A percentile compares a stretch with the other conserved stretches of the same genome.
These are phyloP conservation scores for Coracias cyanogaster DNA, from an alignment of 2,797 vertebrate genomes.

Conservation along the genomic window DNA sequence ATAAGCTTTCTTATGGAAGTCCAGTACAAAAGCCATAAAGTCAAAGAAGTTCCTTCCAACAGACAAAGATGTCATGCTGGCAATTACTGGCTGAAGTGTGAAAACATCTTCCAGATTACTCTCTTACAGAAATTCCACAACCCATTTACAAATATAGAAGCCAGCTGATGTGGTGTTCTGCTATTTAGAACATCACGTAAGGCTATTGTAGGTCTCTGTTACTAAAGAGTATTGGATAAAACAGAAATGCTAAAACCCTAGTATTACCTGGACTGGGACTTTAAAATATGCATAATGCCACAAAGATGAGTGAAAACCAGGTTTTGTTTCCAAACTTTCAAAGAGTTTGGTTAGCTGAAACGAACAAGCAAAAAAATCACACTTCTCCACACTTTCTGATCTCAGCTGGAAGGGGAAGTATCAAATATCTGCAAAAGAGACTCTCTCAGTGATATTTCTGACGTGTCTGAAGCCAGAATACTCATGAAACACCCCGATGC, in stretches of 20 bases:
- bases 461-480: conserved; percentile 20
- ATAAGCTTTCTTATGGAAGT: neutral
- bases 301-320: neutral
- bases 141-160: neutral
- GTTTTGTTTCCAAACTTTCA: conserved; percentile 1
- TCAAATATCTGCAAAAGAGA: conserved; percentile 39
- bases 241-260: neutral
- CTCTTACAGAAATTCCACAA: neutral
- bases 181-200: neutral
- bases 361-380: neutral
- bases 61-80: neutral
- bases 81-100: neutral
- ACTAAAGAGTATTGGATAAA: neutral
- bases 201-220: neutral
- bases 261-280: neutral
- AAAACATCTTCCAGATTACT: neutral
- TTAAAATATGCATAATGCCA: neutral
- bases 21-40: neutral
- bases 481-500: conserved; percentile 4
- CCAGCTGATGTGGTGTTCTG: neutral
- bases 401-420: conserved; percentile 56
- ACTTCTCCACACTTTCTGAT: conserved; percentile 33
- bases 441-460: conserved; percentile 31
- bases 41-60: neutral
- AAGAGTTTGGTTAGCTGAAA: conserved; percentile 25